These are phyloP conservation scores for Nymphalis urticae DNA, from an alignment of 2,888 invertebrate genomes.

Conservation along the genomic window DNA sequence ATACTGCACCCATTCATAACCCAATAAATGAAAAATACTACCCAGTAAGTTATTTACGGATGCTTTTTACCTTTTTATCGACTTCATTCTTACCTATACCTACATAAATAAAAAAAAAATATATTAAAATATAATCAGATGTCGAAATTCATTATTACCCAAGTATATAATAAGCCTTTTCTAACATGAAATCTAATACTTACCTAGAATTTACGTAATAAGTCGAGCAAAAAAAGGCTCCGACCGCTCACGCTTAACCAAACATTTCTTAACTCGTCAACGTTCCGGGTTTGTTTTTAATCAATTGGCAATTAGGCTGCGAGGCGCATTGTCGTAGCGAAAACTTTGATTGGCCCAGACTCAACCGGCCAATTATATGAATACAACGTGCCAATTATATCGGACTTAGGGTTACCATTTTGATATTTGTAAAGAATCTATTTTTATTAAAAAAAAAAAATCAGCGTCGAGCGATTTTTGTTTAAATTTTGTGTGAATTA, in stretches of 20 bases:
- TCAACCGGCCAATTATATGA: constrained; percentile 73
- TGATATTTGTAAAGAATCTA: neutral
- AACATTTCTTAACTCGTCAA: constrained; percentile 33
- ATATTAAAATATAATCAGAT: too few relatives aligned
- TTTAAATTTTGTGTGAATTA: too few relatives aligned
- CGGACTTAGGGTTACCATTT: constrained; percentile 28
- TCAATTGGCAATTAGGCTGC: constrained; percentile 69
- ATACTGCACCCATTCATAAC: constrained; percentile 2
- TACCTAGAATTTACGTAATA: constrained; percentile 3
- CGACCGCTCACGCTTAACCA: constrained; percentile 24
- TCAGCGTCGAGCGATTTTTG: neutral
- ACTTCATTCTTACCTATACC: too few relatives aligned
- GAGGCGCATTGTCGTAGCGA: constrained; percentile 60
- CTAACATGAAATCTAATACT: neutral
- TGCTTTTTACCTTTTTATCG: too few relatives aligned
- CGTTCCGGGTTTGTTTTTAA: constrained; percentile 49
- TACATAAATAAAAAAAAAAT: too few relatives aligned
- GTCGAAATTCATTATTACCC: too few relatives aligned
- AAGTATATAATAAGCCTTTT: neutral
- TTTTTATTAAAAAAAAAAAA: neutral
- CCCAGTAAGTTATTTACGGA: neutral
- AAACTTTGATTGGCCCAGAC: constrained; percentile 73
- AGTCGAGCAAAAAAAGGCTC: constrained; percentile 14
- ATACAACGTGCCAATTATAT: constrained; percentile 68
- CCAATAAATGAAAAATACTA: neutral